Evolutionary conservation across 2,888 invertebrate species (phyloP).

Genomic region (Mactromeris polynyma): DNA sequence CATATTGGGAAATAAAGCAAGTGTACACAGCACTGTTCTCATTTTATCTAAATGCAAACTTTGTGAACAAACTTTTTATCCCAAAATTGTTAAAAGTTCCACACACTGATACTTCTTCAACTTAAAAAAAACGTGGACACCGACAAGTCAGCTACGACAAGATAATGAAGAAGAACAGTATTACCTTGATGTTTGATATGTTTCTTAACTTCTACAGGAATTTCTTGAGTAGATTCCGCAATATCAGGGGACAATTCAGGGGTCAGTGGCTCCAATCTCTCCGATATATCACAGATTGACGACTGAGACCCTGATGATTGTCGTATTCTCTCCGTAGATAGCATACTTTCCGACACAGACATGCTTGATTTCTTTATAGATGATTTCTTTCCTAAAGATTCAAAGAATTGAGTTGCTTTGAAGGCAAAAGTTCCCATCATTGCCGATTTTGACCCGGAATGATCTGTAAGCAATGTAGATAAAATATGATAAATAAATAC

Average conservation of each 20-base stretch:
- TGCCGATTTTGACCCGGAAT: constrained; percentile 71
- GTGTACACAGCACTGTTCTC: no score
- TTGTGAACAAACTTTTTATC: no score
- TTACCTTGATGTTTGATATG: constrained; percentile 68
- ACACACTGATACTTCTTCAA: no score
- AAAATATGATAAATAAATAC: no score
- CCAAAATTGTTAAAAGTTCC: no score
- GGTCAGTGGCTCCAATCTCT: constrained; percentile 22
- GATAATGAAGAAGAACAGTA: no score
- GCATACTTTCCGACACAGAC: constrained; percentile 30
- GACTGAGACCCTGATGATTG: constrained; percentile 18
- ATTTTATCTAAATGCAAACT: no score
- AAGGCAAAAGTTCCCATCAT: constrained; percentile 80
- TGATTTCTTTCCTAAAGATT: constrained; percentile 80
- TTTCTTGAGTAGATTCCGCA: constrained; percentile 25
- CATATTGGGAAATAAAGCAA: no score
- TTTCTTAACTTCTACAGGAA: constrained; percentile 48
- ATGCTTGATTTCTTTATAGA: constrained; percentile 53
- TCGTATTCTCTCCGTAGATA: background rate
- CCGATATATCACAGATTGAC: constrained; percentile 8
- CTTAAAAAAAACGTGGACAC: no score
- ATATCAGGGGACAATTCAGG: constrained; percentile 35
- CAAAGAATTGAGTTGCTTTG: constrained; percentile 81
- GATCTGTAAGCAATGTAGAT: constrained; percentile 41
- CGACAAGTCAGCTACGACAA: no score